Evolutionary conservation across 2,113 vertebrate species (phyloP), one percentile per base, ranked within the genome.

Genomic region (Strigops habroptila): DNA sequence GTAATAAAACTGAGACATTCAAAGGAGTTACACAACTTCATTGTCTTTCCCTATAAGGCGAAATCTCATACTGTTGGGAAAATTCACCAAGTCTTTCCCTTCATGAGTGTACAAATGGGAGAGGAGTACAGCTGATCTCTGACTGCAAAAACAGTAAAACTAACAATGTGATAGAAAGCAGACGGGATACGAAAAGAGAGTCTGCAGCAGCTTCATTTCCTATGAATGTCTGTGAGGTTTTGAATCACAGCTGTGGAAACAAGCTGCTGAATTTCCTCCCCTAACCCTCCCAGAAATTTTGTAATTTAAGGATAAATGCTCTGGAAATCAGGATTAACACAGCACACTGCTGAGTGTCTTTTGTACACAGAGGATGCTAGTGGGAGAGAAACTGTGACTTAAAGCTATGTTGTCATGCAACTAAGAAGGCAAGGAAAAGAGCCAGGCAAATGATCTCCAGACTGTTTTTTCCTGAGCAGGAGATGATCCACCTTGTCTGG

Each of bases 211-310:
- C 49, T 68, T 80, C 53, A 18, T 79, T 90, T 53, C n/a, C 18
- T 64, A 30, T 92, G 44, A 73, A 73, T 49, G 18, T 65, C 82
- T 96, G 39, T 64, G 59, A 80, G 79, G 75, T 80, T 96, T 91
- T 90, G 79, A 96, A 69, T 65, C 79, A 86, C 93, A 94, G 78
- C 87, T 95, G 78, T 85, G 52, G 84, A 95, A 92, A 93, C 19
- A 90, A 89, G 57, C 71, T 91, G 37, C 70, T 90, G 84, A 87
- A 82, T 94, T 95, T 95, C 87, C 52, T 91, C 25, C 44, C 31
- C 7, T 31, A 91, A 87, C 28, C 30, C n/a, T 69, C 71, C 6
- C 1, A 6, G 70, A 71, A 80, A 59, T 85, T 94, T 76, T 85
- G 67, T 76, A 73, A 87, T 89, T 85, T 75, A 82, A 91, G 46